Evolutionary conservation across 2,888 invertebrate species (phyloP).

Genomic region (Scaptomyza tumidula): DNA sequence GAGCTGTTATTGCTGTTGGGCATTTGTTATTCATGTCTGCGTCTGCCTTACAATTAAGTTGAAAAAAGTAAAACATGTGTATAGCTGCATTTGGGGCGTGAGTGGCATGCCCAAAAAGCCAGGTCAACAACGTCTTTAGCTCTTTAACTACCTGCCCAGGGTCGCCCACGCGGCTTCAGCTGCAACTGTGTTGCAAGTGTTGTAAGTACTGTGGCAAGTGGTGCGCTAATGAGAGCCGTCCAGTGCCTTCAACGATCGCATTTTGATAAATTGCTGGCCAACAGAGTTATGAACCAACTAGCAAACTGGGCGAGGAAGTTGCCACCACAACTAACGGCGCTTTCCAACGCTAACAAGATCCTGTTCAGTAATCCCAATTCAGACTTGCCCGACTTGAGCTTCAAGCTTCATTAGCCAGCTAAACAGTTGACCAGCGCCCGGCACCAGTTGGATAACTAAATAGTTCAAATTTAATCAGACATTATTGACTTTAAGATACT

Average conservation of each 20-base stretch:
- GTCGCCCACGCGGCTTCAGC: slow-evolving; percentile 44
- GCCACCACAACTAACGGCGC: slow-evolving; percentile 56
- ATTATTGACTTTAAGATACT: background rate
- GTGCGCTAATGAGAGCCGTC: slow-evolving; percentile 70
- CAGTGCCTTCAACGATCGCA: slow-evolving; percentile 43
- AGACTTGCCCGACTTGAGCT: slow-evolving; percentile 43
- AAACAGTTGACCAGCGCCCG: slow-evolving; percentile 35
- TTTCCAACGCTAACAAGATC: slow-evolving; percentile 61
- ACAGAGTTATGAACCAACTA: slow-evolving; percentile 27
- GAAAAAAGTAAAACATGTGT: slow-evolving; percentile 56
- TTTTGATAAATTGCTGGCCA: slow-evolving; percentile 67
- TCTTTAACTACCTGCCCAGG: slow-evolving; percentile 11
- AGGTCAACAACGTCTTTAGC: slow-evolving; percentile 50
- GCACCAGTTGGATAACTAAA: slow-evolving; percentile 10
- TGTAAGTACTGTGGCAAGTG: slow-evolving; percentile 35
- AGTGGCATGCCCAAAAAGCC: slow-evolving; percentile 50
- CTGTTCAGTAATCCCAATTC: slow-evolving; percentile 56
- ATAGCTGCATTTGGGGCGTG: slow-evolving; percentile 51
- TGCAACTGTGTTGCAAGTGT: background rate
- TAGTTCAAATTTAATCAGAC: background rate
- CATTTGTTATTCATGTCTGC: slow-evolving; percentile 57
- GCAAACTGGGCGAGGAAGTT: slow-evolving; percentile 37
- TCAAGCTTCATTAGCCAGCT: slow-evolving; percentile 75
- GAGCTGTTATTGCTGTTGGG: slow-evolving; percentile 4
- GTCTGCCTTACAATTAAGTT: slow-evolving; percentile 59